A percentile compares a stretch with the other conserved stretches of the same genome.
Conservation (phyloP, 2,113 vertebrate genomes). For the Chauna torquata region DNA sequence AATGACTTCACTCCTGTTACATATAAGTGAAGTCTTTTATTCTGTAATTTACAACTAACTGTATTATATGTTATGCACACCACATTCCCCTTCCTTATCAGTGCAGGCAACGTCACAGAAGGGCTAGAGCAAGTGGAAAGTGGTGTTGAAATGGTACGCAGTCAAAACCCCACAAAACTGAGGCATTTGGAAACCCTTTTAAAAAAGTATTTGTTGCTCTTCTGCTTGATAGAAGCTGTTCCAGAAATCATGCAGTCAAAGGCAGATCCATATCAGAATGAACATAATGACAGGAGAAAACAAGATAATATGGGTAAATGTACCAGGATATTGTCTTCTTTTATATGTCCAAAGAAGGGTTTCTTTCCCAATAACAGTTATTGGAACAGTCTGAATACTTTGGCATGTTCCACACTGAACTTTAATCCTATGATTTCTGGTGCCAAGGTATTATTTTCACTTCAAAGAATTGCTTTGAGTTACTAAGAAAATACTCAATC, state of each 20-base stretch:
- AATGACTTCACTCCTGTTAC: neutral
- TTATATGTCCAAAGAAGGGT: neutral
- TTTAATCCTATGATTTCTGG: neutral
- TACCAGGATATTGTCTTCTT: neutral
- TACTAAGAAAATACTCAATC: neutral
- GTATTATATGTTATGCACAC: neutral
- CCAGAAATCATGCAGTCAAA: neutral
- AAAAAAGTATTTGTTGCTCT: neutral
- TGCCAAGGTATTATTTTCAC: neutral
- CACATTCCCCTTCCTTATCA: neutral
- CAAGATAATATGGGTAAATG: fast-evolving
- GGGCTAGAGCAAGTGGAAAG: neutral
- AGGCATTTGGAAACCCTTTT: neutral
- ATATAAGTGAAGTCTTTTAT: neutral
- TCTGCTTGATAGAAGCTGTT: neutral
- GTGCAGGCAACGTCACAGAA: neutral
- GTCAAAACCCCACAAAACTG: neutral
- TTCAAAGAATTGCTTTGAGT: neutral
- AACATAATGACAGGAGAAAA: neutral
- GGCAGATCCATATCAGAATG: neutral
- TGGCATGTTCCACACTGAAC: neutral
- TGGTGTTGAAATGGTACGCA: neutral
- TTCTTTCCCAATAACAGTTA: neutral
- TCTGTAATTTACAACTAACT: neutral
- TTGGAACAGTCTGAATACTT: neutral